These are phyloP conservation scores for Acleris emargana DNA, from an alignment of 2,888 invertebrate species.

Conservation along the genomic window DNA sequence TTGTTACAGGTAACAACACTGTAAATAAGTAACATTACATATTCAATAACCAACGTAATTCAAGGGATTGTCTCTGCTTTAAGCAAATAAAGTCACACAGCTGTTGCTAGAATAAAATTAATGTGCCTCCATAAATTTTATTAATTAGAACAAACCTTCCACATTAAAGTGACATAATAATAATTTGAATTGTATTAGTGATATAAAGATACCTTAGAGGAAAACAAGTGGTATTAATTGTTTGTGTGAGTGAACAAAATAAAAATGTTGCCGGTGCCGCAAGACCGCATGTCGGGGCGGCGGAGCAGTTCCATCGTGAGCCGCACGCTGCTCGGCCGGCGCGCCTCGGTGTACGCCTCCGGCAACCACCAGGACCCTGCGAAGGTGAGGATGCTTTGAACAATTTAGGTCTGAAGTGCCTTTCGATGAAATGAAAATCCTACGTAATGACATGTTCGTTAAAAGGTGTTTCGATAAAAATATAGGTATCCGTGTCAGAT, in stretches of 20 bases:
- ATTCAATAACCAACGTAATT: constrained; percentile 1
- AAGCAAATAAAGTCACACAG: constrained; percentile 15
- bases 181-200: neutral
- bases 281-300: constrained; percentile 84
- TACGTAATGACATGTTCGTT: no score
- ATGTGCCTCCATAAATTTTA: constrained; percentile 33
- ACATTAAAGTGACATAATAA: neutral
- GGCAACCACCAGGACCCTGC: constrained; percentile 85
- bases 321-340: constrained; percentile 85
- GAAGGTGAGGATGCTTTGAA: constrained; percentile 75
- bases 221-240: neutral
- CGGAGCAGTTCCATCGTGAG: constrained; percentile 87
- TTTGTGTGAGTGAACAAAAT: constrained; percentile 5
- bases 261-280: constrained; percentile 80
- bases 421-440: no score
- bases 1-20: constrained; percentile 27
- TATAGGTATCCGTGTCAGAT: no score
- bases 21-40: constrained; percentile 4
- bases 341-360: constrained; percentile 86
- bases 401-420: neutral
- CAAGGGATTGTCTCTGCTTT: constrained; percentile 8
- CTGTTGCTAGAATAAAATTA: constrained; percentile 26
- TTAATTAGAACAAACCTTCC: constrained; percentile 14
- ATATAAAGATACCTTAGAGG: neutral
- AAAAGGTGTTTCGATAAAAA: no score